Evolutionary conservation across 2,888 invertebrate species (phyloP), one percentile per base, ranked within the genome.

Genomic region (Diaprepes abbreviatus): DNA sequence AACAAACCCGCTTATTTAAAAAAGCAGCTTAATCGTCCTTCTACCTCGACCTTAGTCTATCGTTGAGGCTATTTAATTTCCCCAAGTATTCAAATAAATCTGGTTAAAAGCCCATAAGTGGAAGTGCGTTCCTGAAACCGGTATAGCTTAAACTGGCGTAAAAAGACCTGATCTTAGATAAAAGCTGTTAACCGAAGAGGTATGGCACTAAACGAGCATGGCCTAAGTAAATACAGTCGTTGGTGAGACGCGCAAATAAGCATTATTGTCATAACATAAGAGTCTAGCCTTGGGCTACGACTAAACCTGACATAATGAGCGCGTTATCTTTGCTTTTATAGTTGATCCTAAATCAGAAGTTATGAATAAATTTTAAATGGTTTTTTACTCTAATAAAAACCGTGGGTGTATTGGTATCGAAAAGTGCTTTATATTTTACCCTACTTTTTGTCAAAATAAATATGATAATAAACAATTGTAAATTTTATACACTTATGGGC

Each of bases 181-280:
- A 70, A 58, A 69, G 64, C 58, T 36, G 69, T 69, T 65, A 64
- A 69, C 38, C 64, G 54, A 50, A 45, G 64, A 59, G 65, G 69
- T 70, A 70, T 64, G 65, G 69, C 69, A 63, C 64, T 70, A 65
- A 70, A 64, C 58, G 73, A 70, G 72, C 72, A 58, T 70, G 70
- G 75, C 73, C 75, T 77, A 77, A 77, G 78, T 77, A 76, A 79
- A 79, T 77, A 78, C 73, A 77, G 78, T 77, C 76, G 77, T 79
- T 77, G 74, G 72, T 67, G 70, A 73, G 75, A 72, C 74, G 73
- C 72, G 74, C 74, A 76, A 77, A 74, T 73, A 76, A 74, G 68
- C 58, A 57, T 73, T 74, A 78, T 78, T 78, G 77, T 78, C 77
- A 76, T 78, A 76, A 78, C 74, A 74, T 76, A 75, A 72, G 74